phyloP scores from a whole-genome alignment of 2,888 invertebrate genomes.

The Bursaphelenchus okinawaensis region DNA sequence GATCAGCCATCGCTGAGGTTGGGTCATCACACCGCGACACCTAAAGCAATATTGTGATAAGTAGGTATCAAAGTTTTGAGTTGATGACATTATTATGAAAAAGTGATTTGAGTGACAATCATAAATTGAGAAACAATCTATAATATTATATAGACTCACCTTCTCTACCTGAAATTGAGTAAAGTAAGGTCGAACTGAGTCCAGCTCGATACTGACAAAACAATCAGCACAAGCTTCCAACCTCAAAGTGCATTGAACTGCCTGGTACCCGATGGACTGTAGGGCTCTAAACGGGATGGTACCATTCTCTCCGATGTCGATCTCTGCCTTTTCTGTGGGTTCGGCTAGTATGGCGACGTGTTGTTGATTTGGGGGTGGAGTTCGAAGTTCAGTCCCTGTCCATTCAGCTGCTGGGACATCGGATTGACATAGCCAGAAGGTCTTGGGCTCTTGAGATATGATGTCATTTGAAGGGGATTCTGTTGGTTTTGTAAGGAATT shows the following conservation, averaged over 20 bases:
- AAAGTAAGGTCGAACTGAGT: conserved; percentile 22
- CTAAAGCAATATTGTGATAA: conserved; percentile 15
- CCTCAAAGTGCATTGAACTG: conserved; percentile 24
- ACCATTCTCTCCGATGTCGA: background rate
- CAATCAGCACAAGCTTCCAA: conserved; percentile 33
- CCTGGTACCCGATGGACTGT: background rate
- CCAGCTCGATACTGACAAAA: conserved; percentile 20
- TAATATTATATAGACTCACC: conserved; percentile 18
- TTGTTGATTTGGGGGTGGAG: background rate
- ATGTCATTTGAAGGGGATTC: too few relatives aligned
- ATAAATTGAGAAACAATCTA: too few relatives aligned
- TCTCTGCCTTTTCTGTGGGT: background rate
- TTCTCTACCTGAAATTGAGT: conserved; percentile 23
- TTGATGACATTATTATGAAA: too few relatives aligned
- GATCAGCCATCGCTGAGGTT: conserved; percentile 12
- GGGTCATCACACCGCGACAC: conserved; percentile 28
- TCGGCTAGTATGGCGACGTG: background rate
- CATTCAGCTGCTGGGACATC: background rate
- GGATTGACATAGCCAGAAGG: background rate
- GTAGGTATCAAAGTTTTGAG: too few relatives aligned
- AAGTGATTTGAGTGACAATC: too few relatives aligned
- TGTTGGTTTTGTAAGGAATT: too few relatives aligned
- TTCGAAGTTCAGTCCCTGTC: background rate
- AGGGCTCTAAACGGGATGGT: background rate
- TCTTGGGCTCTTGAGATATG: too few relatives aligned